phyloP scores from a whole-genome alignment of 2,113 vertebrate species.

The Notechis scutatus region DNA sequence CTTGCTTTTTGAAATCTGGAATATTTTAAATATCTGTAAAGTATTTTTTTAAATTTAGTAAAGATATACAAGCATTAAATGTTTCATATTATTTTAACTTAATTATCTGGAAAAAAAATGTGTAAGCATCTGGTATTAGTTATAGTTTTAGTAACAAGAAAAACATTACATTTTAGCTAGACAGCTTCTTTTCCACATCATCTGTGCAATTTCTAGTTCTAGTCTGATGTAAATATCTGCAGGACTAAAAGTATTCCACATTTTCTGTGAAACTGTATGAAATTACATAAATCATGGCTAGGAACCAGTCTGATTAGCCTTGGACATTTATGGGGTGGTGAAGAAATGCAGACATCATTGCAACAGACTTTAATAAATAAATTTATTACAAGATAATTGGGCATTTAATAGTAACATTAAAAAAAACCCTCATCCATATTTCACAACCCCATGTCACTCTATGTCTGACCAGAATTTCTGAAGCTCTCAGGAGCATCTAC shows the following conservation, averaged over 20 bases:
- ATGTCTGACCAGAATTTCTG: conserved; percentile 23
- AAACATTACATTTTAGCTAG: not conserved
- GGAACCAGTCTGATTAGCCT: conserved; percentile 18
- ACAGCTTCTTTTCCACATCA: not conserved
- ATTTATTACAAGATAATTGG: conserved; percentile 40
- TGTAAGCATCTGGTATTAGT: not conserved
- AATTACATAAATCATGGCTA: conserved; percentile 26
- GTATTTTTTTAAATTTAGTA: not conserved
- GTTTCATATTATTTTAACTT: not conserved
- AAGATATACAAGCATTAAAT: not conserved
- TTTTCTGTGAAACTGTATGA: conserved; percentile 17
- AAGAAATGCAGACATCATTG: conserved; percentile 17
- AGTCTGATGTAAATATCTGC: conserved; percentile 27
- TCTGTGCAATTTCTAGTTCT: conserved; percentile 1
- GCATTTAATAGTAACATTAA: conserved; percentile 37
- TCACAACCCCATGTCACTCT: conserved; percentile 27
- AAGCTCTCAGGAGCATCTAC: conserved; percentile 24
- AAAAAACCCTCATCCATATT: conserved; percentile 22
- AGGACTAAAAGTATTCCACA: not conserved
- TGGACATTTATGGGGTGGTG: conserved; percentile 18
- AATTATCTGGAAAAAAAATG: not conserved
- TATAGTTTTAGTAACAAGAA: not conserved
- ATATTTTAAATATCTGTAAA: not conserved
- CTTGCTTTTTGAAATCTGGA: not conserved
- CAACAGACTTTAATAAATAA: conserved; percentile 39